Conservation (phyloP, 2,113 vertebrate species). For the Amazona vittata region DNA sequence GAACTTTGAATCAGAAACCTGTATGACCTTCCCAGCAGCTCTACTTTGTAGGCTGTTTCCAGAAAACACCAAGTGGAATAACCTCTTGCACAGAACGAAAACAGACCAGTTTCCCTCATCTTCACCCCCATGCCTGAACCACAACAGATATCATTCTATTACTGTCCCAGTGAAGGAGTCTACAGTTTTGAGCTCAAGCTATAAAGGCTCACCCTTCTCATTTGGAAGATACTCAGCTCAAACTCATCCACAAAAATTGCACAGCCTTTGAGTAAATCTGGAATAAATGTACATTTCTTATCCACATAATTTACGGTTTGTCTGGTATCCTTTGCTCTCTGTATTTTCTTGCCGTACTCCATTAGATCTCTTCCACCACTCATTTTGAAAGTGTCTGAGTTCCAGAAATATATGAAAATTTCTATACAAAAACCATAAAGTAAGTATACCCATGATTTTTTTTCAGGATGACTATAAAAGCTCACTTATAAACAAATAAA, state of each 20-base stretch:
- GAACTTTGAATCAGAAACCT: background rate
- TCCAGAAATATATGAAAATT: background rate
- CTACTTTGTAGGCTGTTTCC: background rate
- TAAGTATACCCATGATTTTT: background rate
- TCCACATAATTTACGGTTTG: background rate
- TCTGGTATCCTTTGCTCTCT: background rate
- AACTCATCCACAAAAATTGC: background rate
- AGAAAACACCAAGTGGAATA: background rate
- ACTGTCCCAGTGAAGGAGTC: background rate
- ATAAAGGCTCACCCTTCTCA: background rate
- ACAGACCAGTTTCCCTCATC: background rate
- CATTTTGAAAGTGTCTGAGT: background rate
- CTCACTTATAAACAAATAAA: background rate
- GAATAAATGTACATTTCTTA: conserved; percentile 8
- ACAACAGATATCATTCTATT: background rate
- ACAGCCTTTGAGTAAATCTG: background rate
- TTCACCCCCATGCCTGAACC: background rate
- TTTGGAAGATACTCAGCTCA: background rate
- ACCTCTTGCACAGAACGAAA: background rate
- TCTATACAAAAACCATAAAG: background rate
- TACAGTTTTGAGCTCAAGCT: background rate
- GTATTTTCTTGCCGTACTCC: background rate
- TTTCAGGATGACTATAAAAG: background rate
- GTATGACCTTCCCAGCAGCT: background rate
- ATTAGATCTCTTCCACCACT: conserved; percentile 3